These are phyloP conservation scores for Lamellibrachia columna DNA, from an alignment of 2,888 invertebrate genomes.

Conservation along the genomic window DNA sequence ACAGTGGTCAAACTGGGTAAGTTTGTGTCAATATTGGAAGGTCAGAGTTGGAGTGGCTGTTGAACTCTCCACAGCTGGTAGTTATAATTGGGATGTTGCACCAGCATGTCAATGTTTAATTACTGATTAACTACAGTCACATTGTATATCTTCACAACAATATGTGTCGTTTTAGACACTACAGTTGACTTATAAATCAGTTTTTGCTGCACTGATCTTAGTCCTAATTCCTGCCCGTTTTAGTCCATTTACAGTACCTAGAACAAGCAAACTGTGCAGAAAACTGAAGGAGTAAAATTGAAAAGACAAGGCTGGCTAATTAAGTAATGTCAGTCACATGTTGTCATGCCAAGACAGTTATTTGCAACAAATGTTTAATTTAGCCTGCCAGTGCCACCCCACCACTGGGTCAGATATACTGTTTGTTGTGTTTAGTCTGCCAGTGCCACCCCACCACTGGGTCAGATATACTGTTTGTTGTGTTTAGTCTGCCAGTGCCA, in stretches of 20 bases:
- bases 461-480: neutral
- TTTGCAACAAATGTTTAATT: neutral
- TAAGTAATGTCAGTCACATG: neutral
- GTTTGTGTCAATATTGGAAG: constrained; percentile 16
- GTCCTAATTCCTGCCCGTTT: too few relatives aligned
- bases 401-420: too few relatives aligned
- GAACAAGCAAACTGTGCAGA: too few relatives aligned
- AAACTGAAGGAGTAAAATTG: neutral
- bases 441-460: neutral
- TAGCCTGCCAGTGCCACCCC: neutral
- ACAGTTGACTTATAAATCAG: neutral
- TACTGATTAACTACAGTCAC: neutral
- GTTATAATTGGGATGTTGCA: neutral
- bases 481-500: neutral
- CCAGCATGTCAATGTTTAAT: neutral
- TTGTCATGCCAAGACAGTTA: neutral
- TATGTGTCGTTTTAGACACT: neutral
- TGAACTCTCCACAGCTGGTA: neutral
- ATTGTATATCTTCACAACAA: neutral
- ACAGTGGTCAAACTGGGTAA: neutral
- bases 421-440: neutral
- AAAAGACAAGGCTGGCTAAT: neutral
- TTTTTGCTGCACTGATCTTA: too few relatives aligned
- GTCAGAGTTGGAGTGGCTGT: constrained; percentile 8
- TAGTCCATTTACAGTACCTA: neutral